Percentiles rank a stretch among this genome's conserved stretches.
phyloP scores from a whole-genome alignment of 1,140 invertebrate genomes.

The Microplitis demolitor region DNA sequence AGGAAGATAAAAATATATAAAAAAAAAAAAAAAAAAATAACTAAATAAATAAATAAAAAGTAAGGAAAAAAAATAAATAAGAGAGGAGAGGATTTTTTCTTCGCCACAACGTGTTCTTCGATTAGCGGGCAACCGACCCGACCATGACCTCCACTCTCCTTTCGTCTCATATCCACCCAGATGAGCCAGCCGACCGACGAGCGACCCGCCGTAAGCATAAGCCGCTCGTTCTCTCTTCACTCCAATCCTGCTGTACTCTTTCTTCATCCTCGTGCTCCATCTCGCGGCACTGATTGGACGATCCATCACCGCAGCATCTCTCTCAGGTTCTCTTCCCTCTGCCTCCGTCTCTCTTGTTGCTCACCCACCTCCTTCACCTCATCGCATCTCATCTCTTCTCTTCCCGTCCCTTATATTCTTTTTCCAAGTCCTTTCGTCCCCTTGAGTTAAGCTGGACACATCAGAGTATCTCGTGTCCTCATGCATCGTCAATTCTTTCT shows the following conservation, averaged over 20 bases:
- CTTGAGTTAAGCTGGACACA: not conserved
- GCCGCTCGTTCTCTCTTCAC: constrained; percentile 10
- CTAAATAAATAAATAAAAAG: not conserved
- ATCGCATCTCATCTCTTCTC: not conserved
- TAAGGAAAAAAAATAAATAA: not conserved
- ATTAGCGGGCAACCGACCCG: constrained; percentile 61
- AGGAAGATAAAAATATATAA: not conserved
- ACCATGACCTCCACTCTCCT: constrained; percentile 57
- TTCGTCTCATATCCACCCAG: constrained; percentile 16
- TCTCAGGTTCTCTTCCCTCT: constrained; percentile 28
- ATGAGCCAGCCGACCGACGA: too few species aligned
- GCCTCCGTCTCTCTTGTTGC: not conserved
- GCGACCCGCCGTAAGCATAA: not conserved
- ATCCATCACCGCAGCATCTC: constrained; percentile 58
- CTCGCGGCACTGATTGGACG: constrained; percentile 64
- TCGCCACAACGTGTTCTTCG: constrained; percentile 54
- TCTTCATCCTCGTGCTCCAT: constrained; percentile 54
- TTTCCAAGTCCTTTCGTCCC: too few species aligned
- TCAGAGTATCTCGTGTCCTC: not conserved
- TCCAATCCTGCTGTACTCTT: constrained; percentile 1
- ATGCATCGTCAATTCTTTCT: too few species aligned
- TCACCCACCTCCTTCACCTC: not conserved
- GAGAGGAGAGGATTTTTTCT: constrained; percentile 22
- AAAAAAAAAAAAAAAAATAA: not conserved
- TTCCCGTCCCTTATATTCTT: too few species aligned